Evolutionary conservation across 2,113 vertebrate species (phyloP).

Genomic region (Catharus minimus): DNA sequence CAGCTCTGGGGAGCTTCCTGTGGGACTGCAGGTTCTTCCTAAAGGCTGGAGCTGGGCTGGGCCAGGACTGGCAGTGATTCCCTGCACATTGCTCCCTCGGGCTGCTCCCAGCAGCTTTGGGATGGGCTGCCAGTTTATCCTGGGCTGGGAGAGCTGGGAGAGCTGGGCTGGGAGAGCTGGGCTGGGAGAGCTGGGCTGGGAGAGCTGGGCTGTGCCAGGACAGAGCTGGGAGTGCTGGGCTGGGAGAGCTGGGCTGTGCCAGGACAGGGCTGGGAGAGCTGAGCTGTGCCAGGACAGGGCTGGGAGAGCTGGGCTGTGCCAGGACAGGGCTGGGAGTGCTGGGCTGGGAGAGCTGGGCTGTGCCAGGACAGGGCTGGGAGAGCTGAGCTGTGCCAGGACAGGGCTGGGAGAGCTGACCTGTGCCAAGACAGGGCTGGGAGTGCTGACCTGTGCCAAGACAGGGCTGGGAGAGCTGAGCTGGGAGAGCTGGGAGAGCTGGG

Average conservation of each 20-base stretch:
- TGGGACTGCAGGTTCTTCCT: neutral
- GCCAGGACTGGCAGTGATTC: neutral
- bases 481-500: no score
- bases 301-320: neutral
- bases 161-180: fast-evolving
- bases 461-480: no score
- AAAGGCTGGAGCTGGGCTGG: neutral
- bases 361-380: no score
- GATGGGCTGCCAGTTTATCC: neutral
- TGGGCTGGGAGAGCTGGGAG: neutral
- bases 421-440: neutral
- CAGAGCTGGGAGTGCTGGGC: no score
- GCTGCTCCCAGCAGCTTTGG: neutral
- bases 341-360: no score
- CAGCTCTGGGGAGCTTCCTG: neutral
- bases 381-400: neutral
- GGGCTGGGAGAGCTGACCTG: no score
- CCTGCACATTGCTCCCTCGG: fast-evolving
- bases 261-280: no score
- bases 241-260: neutral
- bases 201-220: no score
- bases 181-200: no score
- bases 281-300: no score
- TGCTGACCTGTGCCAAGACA: neutral
- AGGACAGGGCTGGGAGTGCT: no score